These are phyloP conservation scores for Drosophila eohydei DNA, from an alignment of 2,888 invertebrate species.

Conservation along the genomic window DNA sequence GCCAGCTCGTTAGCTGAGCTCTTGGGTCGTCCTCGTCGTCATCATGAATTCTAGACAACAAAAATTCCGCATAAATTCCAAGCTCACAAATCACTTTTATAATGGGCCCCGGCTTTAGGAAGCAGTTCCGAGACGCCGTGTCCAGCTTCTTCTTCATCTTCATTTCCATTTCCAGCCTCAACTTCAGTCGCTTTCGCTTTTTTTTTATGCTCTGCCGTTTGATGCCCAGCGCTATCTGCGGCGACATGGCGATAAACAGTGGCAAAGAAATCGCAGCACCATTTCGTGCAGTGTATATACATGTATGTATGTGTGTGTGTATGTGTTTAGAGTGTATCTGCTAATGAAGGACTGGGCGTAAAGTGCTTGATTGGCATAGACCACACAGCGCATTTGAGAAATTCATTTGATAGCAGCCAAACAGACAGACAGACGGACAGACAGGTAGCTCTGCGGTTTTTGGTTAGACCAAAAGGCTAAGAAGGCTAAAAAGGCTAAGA, in stretches of 20 bases:
- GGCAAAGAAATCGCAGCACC: conserved; percentile 24
- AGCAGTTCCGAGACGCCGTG: conserved; percentile 12
- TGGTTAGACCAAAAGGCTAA: conserved; percentile 33
- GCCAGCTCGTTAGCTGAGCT: conserved; percentile 67
- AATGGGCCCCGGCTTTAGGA: conserved; percentile 48
- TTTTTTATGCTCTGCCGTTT: conserved; percentile 22
- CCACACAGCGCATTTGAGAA: conserved; percentile 70
- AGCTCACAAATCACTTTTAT: conserved; percentile 75
- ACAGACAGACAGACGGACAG: conserved; percentile 20
- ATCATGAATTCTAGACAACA: conserved; percentile 45
- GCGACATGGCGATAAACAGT: conserved; percentile 52
- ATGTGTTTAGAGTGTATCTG: conserved; percentile 11
- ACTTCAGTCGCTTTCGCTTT: conserved; percentile 4
- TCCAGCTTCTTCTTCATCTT: not conserved
- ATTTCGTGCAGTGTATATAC: conserved; percentile 3
- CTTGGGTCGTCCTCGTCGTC: conserved; percentile 2
- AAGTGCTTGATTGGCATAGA: conserved; percentile 81
- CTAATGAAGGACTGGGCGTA: conserved; percentile 77
- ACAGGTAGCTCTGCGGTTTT: conserved; percentile 49
- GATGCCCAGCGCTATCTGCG: conserved; percentile 53
- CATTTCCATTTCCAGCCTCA: conserved; percentile 2
- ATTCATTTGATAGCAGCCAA: conserved; percentile 65
- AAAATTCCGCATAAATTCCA: conserved; percentile 66
- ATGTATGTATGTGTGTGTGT: not conserved
- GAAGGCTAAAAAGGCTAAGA: conserved; percentile 2